phyloP scores from a whole-genome alignment of 2,888 invertebrate species.

The Pimpla rufipes region DNA sequence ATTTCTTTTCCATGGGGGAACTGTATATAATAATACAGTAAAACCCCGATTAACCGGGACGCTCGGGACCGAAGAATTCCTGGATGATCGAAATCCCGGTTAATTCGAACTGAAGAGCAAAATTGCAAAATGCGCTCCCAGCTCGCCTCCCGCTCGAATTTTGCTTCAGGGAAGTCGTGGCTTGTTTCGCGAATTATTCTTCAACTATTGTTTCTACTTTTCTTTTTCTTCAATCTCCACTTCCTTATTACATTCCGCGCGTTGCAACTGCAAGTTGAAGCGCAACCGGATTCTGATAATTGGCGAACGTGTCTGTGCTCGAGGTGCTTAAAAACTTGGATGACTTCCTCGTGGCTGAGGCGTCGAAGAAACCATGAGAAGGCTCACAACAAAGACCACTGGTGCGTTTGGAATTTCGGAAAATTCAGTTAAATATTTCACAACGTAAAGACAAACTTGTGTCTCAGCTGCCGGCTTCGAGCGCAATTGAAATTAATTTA shows the following conservation, averaged over 20 bases:
- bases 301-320: background rate
- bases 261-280: slow-evolving; percentile 14
- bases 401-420: too few relatives aligned
- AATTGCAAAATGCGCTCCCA: too few relatives aligned
- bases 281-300: slow-evolving; percentile 51
- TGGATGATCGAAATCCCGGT: too few relatives aligned
- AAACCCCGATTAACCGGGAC: too few relatives aligned
- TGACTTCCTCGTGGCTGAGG: background rate
- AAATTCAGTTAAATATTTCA: too few relatives aligned
- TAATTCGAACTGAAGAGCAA: too few relatives aligned
- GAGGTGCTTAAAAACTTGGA: background rate
- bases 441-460: too few relatives aligned
- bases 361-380: background rate
- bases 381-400: too few relatives aligned
- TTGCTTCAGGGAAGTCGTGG: slow-evolving; percentile 11
- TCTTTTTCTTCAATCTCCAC: slow-evolving; percentile 24
- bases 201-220: slow-evolving; percentile 6
- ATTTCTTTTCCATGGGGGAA: too few relatives aligned
- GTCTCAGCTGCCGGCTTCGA: too few relatives aligned
- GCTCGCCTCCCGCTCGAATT: background rate
- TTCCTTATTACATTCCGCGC: slow-evolving; percentile 39
- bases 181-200: slow-evolving; percentile 38
- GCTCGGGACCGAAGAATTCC: too few relatives aligned
- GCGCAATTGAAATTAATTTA: background rate
- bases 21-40: too few relatives aligned